These are phyloP conservation scores for Leptinotarsa texana DNA, from an alignment of 1,140 invertebrate genomes.

Conservation along the genomic window DNA sequence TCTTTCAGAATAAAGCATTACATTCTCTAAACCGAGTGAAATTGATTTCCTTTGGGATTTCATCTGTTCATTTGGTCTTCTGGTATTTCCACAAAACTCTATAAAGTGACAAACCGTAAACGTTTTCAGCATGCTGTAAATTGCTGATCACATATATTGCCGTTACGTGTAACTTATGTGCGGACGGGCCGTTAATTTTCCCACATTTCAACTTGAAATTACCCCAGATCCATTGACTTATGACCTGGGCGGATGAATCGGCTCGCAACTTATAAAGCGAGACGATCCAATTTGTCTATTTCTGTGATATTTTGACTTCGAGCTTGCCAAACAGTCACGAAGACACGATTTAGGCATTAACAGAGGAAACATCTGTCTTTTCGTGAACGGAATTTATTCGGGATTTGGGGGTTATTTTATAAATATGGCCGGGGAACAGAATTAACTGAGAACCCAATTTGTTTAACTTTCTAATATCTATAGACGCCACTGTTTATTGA, in stretches of 20 bases:
- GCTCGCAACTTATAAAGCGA: slow-evolving; percentile 20
- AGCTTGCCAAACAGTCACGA: slow-evolving; percentile 30
- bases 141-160: slow-evolving; percentile 1
- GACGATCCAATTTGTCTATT: slow-evolving; percentile 38
- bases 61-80: too few species aligned
- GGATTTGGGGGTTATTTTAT: slow-evolving; percentile 17
- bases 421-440: slow-evolving; percentile 10
- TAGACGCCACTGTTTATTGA: too few species aligned
- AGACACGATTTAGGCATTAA: slow-evolving; percentile 39
- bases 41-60: too few species aligned
- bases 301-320: slow-evolving; percentile 38
- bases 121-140: slow-evolving; percentile 2
- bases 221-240: slow-evolving; percentile 25
- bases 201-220: slow-evolving; percentile 1
- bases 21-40: too few species aligned
- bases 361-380: slow-evolving; percentile 32
- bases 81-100: too few species aligned
- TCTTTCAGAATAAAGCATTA: too few species aligned
- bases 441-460: background rate
- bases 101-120: background rate
- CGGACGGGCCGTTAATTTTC: background rate
- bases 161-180: background rate
- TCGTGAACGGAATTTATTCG: slow-evolving; percentile 11
- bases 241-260: slow-evolving; percentile 16
- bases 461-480: too few species aligned